Conservation (phyloP, 2,113 vertebrate genomes). For the Pantherophis guttatus region DNA sequence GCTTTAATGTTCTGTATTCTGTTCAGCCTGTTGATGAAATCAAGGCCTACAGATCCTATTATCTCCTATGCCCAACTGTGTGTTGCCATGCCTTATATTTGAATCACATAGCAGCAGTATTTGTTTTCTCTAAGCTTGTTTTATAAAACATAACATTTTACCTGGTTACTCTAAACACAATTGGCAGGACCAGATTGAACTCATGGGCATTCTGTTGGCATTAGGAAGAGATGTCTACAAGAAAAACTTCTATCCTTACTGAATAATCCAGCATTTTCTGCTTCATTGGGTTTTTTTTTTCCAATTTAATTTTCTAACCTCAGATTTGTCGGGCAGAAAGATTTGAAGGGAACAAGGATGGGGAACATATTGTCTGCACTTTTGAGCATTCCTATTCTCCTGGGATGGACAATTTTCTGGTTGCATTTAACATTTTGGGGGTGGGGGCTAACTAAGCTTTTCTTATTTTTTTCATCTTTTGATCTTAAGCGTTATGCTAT, state of each 20-base stretch:
- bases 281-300: neutral
- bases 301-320: constrained; percentile 1
- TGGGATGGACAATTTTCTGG: neutral
- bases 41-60: constrained; percentile 18
- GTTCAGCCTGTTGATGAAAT: constrained; percentile 56
- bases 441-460: neutral
- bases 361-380: neutral
- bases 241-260: neutral
- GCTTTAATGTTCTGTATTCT: constrained; percentile 50
- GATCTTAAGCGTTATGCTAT: neutral
- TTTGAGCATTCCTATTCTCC: neutral
- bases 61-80: constrained; percentile 44
- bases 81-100: constrained; percentile 58
- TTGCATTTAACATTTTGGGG: neutral
- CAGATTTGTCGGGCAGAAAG: neutral
- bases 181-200: neutral
- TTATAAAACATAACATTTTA: constrained; percentile 48
- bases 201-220: fast-evolving
- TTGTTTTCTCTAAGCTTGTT: constrained; percentile 57
- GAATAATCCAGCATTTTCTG: neutral
- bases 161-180: neutral
- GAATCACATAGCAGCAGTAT: constrained; percentile 62
- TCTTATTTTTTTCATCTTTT: neutral
- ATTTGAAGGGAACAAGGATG: neutral
- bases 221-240: neutral